Evolutionary conservation across 2,888 invertebrate genomes (phyloP).

Genomic region (Mythimna ferrago): DNA sequence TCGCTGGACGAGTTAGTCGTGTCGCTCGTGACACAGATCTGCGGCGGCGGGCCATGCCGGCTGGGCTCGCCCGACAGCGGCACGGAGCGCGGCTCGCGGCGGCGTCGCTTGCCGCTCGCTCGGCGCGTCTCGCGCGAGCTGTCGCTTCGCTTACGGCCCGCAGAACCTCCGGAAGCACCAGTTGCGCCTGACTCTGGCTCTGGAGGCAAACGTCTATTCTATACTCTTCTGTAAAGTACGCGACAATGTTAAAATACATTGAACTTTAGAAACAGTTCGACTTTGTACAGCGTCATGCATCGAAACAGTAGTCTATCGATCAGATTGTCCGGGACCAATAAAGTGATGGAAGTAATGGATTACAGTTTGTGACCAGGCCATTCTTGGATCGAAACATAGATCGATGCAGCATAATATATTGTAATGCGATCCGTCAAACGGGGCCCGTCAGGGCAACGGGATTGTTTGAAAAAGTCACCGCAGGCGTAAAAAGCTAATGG

Average conservation of each 20-base stretch:
- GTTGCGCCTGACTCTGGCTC: conserved; percentile 64
- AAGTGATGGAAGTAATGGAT: too few species aligned
- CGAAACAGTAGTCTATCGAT: not conserved
- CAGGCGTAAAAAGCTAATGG: too few species aligned
- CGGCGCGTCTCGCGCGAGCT: conserved; percentile 59
- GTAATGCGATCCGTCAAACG: too few species aligned
- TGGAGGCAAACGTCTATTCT: conserved; percentile 40
- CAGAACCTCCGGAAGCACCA: conserved; percentile 57
- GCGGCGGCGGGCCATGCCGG: conserved; percentile 74
- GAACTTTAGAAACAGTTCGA: too few species aligned
- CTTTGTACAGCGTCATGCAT: too few species aligned
- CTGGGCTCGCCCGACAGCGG: conserved; percentile 84
- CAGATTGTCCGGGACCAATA: not conserved
- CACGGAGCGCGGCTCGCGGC: conserved; percentile 81
- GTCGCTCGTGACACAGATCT: conserved; percentile 62
- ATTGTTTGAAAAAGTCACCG: too few species aligned
- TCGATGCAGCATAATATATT: too few species aligned
- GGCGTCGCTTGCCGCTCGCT: conserved; percentile 73
- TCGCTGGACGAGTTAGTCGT: not conserved
- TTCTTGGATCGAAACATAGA: too few species aligned
- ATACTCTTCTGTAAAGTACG: conserved; percentile 14
- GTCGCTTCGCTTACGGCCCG: conserved; percentile 75
- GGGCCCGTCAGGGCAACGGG: too few species aligned
- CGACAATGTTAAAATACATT: not conserved
- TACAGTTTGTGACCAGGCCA: too few species aligned